Base-by-base conservation (phyloP, 2,797 vertebrate genomes). In the Mormyrops attenuatus region DNA sequence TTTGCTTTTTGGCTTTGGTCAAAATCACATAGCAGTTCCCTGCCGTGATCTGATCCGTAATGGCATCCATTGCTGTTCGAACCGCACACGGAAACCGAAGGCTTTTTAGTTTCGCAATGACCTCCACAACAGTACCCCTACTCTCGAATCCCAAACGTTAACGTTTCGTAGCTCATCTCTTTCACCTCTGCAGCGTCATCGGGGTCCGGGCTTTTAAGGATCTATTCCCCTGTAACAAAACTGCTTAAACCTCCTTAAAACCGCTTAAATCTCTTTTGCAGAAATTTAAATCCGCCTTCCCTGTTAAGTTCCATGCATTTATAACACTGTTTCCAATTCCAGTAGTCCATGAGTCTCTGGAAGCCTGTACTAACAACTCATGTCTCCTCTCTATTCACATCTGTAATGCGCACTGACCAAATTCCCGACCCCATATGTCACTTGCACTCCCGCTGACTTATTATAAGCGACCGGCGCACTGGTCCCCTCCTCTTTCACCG, bases 11-110 rank as follows among this genome's bases (percentile, higher is more conserved):
- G 92, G 98, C 97, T 88, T 98, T 97, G 91, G 94, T 95, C 69
- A 99, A 94, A 52, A 99, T 97, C 94, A 98, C 97, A 63, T 97
- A 97, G 96, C 99, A 99, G 96, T 98, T 99, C 91, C 93, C 96
- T 0, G 96, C 94, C 1, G 95, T 96, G 91, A 99, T 95, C 91
- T 99, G 99, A 55, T 95, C 94, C 0, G 96, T 96, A 96, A 98
- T 96, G 91, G 96, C 96, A 91, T 99, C 98, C 89, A 98, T 96
- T 8, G 98, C 98, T 3, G 97, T 97, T 93, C 97, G 97, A 90
- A 97, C 96, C 0, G 98, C 98, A 0, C 98, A 97, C 0, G 98
- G 98, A 93, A 99, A 53, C 22, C n/a, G 52, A 34, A 57, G 30
- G 85, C 15, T 17, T 82, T 80, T 98, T 98, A 17, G 98, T 98